Conservation (phyloP, 2,113 vertebrate species). For the Carassius gibelio region DNA sequence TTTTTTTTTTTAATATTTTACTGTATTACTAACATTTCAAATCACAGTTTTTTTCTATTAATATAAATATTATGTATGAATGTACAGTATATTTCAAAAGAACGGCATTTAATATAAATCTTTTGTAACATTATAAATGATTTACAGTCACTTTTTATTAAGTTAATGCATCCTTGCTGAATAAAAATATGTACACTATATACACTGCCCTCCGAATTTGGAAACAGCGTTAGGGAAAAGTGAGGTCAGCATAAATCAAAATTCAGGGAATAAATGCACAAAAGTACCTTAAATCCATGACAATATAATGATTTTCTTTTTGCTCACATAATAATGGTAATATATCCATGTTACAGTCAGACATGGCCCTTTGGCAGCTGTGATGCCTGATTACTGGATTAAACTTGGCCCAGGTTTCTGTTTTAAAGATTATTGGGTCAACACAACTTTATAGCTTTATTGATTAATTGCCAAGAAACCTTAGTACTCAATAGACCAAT, state of each 20-base stretch:
- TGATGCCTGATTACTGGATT: neutral
- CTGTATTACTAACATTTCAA: neutral
- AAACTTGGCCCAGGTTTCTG: neutral
- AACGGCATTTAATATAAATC: neutral
- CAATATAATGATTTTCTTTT: neutral
- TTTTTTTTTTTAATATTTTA: neutral
- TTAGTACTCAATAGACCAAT: neutral
- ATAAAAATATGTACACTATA: neutral
- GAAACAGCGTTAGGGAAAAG: neutral
- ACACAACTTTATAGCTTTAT: neutral
- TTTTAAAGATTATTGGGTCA: conserved; percentile 1
- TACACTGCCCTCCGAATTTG: neutral
- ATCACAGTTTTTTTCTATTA: neutral
- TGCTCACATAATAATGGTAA: neutral
- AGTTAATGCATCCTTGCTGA: neutral
- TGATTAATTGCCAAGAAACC: neutral
- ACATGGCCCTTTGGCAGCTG: neutral
- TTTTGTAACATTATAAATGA: neutral
- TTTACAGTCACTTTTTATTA: neutral
- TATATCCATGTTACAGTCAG: neutral
- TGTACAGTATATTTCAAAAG: neutral
- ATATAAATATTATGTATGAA: neutral
- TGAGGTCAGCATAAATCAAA: neutral
- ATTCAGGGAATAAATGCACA: neutral
- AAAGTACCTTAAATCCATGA: neutral